Percentiles rank a stretch among this genome's conserved stretches.
Evolutionary conservation across 2,797 vertebrate species (phyloP).

Genomic region (Darevskia mixta): DNA sequence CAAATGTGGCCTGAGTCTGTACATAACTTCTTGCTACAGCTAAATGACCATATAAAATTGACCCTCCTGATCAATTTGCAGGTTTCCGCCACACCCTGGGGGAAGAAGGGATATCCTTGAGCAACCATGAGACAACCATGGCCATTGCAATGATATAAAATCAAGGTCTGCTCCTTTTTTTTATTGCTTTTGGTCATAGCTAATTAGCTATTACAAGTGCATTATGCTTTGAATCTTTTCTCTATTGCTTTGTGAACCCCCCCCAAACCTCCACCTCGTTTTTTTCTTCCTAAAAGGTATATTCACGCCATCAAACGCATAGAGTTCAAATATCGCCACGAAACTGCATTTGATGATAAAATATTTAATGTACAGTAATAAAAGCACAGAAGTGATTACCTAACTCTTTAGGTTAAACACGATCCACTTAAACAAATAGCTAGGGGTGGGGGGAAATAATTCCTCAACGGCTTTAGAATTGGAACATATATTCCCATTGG

Average conservation of each 20-base stretch:
- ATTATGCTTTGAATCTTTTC: slow-evolving; percentile 1
- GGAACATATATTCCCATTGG: slow-evolving; percentile 56
- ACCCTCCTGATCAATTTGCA: background rate
- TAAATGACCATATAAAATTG: background rate
- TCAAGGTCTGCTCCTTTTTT: background rate
- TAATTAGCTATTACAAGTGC: slow-evolving; percentile 16
- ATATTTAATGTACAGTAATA: slow-evolving; percentile 72
- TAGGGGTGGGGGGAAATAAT: background rate
- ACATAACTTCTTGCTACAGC: background rate
- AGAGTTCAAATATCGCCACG: slow-evolving; percentile 73
- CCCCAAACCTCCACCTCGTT: background rate
- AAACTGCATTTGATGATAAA: slow-evolving; percentile 77
- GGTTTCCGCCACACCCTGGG: background rate
- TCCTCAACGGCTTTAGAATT: slow-evolving; percentile 50
- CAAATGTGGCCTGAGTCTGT: background rate
- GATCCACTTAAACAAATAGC: slow-evolving; percentile 69
- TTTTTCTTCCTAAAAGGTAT: slow-evolving; percentile 50
- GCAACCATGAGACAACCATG: background rate
- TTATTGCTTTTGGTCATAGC: slow-evolving; percentile 4
- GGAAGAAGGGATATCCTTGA: background rate
- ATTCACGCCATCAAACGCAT: slow-evolving; percentile 70
- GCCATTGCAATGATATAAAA: background rate
- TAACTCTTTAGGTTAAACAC: slow-evolving; percentile 74
- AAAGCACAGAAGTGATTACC: slow-evolving; percentile 70
- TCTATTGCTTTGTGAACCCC: slow-evolving; percentile 1